Conservation (phyloP, 2,113 vertebrate genomes). For the Gulo gulo region DNA sequence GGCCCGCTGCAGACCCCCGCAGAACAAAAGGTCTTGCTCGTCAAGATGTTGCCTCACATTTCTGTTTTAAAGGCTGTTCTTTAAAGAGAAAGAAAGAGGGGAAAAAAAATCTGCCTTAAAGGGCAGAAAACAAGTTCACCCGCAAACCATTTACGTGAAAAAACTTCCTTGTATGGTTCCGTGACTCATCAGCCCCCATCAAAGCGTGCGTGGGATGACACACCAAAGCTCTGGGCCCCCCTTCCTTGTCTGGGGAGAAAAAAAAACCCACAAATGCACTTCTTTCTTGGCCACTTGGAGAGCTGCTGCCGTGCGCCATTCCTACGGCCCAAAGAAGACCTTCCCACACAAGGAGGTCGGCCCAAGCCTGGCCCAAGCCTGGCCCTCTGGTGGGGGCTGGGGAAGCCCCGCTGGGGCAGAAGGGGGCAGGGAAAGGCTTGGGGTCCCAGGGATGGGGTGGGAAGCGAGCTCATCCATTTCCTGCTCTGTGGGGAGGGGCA, state of each 20-base stretch:
- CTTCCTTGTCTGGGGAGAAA: background rate
- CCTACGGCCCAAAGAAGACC: background rate
- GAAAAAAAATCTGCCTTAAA: constrained; percentile 42
- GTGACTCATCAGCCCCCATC: constrained; percentile 80
- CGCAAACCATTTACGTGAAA: constrained; percentile 39
- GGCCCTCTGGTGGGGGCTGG: background rate
- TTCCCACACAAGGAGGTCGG: background rate
- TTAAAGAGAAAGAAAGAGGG: background rate
- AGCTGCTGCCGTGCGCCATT: background rate
- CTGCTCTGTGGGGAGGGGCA: background rate
- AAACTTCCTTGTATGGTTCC: constrained; percentile 49
- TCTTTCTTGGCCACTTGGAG: background rate
- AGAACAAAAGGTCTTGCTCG: constrained; percentile 67
- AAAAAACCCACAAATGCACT: constrained; percentile 17
- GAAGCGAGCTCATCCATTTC: background rate
- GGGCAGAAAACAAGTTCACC: constrained; percentile 57
- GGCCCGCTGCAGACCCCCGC: background rate
- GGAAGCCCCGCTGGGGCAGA: background rate
- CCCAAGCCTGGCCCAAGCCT: background rate
- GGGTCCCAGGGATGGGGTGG: background rate
- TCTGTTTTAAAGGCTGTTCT: constrained; percentile 30
- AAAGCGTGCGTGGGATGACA: constrained; percentile 66
- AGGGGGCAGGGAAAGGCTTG: accelerated
- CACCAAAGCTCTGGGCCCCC: background rate
- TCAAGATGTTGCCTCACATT: constrained; percentile 66